Base-by-base conservation (phyloP, 2,113 vertebrate genomes). In the Callopanchax toddi region DNA sequence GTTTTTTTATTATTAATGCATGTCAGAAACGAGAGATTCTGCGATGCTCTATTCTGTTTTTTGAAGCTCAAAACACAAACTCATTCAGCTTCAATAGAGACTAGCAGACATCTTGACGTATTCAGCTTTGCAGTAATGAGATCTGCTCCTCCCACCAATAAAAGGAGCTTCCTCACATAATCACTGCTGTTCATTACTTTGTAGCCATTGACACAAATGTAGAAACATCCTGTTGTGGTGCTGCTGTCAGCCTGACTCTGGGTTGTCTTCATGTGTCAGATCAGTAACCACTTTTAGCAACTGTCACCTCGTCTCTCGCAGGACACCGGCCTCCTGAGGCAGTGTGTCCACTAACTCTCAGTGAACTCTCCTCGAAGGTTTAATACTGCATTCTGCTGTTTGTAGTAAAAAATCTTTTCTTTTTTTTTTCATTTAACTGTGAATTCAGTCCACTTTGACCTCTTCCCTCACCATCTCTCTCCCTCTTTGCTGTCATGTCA, bases 401-500 rank as follows among this genome's bases (percentile, higher is more conserved):
- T 71, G 54, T 21, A 60, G 43, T 42, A n/a, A n/a, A n/a, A n/a
- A n/a, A n/a, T n/a, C n/a, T n/a, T n/a, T n/a, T n/a, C n/a, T n/a
- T n/a, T 40, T 50, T 71, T 64, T 64, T 44, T 54, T 32, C 57
- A 45, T n/a, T 77, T 61, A 32, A 64, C 71, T 46, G 26, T 49
- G 71, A 32, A 59, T 54, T 60, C 26, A n/a, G n/a, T n/a, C 6
- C 29, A 52, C 42, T 54, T 53, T 46, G 1, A n/a, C 49, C 44
- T 55, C 43, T 61, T 21, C 62, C 22, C 42, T 54, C 22, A 2
- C 59, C 68, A 20, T 67, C 75, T 43, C 74, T 56, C 49, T 45
- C 78, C 74, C 74, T 68, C 63, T 53, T 39, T 17, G 10, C 71
- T 91, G 89, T 89, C 89, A 87, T 82, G 82, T 91, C 86, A 86